A percentile compares a stretch with the other conserved stretches of the same genome.
Conservation (phyloP, 2,888 invertebrate genomes). For the Automeris io region DNA sequence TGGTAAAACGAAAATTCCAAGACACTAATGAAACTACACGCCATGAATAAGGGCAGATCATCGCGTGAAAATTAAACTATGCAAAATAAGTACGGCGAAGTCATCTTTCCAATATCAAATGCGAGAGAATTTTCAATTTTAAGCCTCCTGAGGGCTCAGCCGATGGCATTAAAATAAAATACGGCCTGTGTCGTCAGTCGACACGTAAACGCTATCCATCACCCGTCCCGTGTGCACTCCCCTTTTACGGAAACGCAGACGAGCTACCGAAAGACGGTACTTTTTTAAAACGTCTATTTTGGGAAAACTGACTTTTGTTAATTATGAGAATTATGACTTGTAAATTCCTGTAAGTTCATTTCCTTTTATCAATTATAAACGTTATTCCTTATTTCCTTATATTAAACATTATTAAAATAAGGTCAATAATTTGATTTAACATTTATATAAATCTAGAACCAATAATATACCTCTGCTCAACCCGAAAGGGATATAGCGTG, state of each 20-base stretch:
- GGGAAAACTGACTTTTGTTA: background rate
- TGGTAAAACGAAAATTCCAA: no score
- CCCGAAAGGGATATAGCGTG: no score
- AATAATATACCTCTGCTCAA: no score
- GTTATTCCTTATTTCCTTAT: no score
- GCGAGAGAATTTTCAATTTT: conserved; percentile 73
- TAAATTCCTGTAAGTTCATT: no score
- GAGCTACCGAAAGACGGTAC: conserved; percentile 25
- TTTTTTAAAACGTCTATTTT: background rate
- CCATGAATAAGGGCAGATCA: conserved; percentile 3
- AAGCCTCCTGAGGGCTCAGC: conserved; percentile 50
- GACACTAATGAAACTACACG: background rate
- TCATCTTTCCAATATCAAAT: conserved; percentile 49
- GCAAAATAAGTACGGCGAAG: conserved; percentile 1
- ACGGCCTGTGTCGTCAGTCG: conserved; percentile 54
- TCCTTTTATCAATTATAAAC: no score
- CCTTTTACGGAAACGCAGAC: conserved; percentile 36
- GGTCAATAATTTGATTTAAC: no score
- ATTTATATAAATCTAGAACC: no score
- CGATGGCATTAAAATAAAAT: conserved; percentile 70
- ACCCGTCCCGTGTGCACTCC: conserved; percentile 42
- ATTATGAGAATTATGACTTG: no score
- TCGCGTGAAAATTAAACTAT: conserved; percentile 6
- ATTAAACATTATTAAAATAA: no score
- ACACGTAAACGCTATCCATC: conserved; percentile 74